These are phyloP conservation scores for Ophiothrix spiculata DNA, from an alignment of 35 echinoderm and acorn worm genomes.

Conservation along the genomic window DNA sequence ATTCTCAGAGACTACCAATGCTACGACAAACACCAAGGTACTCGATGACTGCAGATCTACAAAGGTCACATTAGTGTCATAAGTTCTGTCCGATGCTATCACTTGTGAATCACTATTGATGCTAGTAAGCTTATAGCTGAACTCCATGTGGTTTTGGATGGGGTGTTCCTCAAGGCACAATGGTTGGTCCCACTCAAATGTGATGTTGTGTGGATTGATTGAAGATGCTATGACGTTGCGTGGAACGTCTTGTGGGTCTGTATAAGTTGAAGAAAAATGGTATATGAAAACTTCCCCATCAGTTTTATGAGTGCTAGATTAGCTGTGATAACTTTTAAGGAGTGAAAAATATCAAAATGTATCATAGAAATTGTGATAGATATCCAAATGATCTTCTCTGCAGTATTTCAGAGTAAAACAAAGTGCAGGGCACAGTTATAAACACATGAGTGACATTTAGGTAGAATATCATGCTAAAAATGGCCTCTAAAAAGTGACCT, in stretches of 20 bases:
- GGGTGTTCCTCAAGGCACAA: background rate
- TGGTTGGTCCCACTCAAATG: background rate
- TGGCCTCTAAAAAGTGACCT: no score
- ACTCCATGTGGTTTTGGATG: background rate
- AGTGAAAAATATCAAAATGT: background rate
- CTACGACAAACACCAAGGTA: background rate
- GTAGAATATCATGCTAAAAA: no score
- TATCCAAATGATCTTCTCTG: no score
- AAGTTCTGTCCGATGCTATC: background rate
- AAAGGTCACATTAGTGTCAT: background rate
- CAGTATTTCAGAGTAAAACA: no score
- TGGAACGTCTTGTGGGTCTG: background rate
- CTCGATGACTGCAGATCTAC: background rate
- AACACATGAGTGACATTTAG: no score
- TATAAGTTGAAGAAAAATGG: background rate
- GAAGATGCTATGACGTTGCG: background rate
- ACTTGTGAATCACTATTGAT: background rate
- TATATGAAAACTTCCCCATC: no score
- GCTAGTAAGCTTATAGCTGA: background rate
- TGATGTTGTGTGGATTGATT: background rate
- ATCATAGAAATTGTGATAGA: no score
- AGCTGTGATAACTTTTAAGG: no score
- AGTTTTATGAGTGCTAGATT: no score
- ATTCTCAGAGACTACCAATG: background rate
- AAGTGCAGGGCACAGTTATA: no score